These are phyloP conservation scores for Plagodis dolabraria DNA, from an alignment of 2,888 invertebrate genomes.

Conservation along the genomic window DNA sequence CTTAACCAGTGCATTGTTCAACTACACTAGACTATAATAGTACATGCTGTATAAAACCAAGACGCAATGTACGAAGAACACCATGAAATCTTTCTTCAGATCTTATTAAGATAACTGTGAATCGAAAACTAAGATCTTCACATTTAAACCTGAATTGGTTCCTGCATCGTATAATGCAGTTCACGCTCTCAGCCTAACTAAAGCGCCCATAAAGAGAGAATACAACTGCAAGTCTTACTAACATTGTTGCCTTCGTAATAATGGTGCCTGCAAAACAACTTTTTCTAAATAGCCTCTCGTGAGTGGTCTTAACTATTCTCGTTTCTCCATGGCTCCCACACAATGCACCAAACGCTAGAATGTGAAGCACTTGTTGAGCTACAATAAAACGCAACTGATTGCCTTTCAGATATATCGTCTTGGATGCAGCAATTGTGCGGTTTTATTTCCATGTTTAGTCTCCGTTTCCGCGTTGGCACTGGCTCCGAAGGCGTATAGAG, in stretches of 20 bases:
- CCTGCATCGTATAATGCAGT: constrained; percentile 10
- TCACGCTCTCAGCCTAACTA: constrained; percentile 12
- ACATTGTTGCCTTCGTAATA: constrained; percentile 24
- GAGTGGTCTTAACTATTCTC: constrained; percentile 28
- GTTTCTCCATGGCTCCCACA: constrained; percentile 14
- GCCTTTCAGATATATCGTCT: constrained; percentile 29
- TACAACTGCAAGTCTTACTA: constrained; percentile 30
- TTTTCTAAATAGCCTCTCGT: constrained; percentile 38
- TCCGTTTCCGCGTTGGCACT: constrained; percentile 22
- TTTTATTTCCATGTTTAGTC: constrained; percentile 24
- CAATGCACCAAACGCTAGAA: constrained; percentile 28
- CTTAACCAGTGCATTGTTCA: too few species aligned
- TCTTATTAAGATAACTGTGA: background rate
- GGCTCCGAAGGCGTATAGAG: background rate
- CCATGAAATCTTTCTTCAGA: too few species aligned
- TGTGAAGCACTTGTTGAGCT: constrained; percentile 38
- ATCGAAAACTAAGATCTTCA: constrained; percentile 1
- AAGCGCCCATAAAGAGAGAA: constrained; percentile 24
- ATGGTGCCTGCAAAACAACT: constrained; percentile 32
- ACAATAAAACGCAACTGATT: constrained; percentile 36
- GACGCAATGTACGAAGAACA: too few species aligned
- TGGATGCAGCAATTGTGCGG: constrained; percentile 14
- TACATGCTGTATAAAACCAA: too few species aligned
- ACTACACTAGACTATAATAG: too few species aligned
- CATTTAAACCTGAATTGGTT: constrained; percentile 2